Conservation (phyloP, 2,888 invertebrate genomes). For the Nemapogon koenigi region DNA sequence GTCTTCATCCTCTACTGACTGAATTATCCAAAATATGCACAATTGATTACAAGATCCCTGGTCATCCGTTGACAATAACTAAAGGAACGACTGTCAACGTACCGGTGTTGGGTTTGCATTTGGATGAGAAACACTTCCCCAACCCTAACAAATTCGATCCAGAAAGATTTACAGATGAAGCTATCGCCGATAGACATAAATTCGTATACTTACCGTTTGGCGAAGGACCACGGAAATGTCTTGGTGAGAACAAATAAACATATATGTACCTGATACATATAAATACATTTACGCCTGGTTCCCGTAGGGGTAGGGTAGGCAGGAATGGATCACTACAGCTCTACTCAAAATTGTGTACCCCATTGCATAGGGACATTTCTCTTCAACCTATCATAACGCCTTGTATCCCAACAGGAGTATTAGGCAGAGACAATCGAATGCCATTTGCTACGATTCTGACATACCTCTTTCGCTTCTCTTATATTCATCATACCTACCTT, state of each 20-base stretch:
- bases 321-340: too few relatives aligned
- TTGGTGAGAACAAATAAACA: slow-evolving; percentile 23
- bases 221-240: slow-evolving; percentile 37
- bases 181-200: slow-evolving; percentile 20
- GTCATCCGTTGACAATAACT: slow-evolving; percentile 13
- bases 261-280: too few relatives aligned
- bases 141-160: slow-evolving; percentile 58
- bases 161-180: slow-evolving; percentile 44
- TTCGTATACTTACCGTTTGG: slow-evolving; percentile 36
- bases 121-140: slow-evolving; percentile 45
- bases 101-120: slow-evolving; percentile 41
- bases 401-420: too few relatives aligned
- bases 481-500: too few relatives aligned
- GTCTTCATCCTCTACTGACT: not conserved
- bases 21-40: slow-evolving; percentile 24
- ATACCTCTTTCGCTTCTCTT: too few relatives aligned
- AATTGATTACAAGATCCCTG: slow-evolving; percentile 13
- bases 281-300: too few relatives aligned
- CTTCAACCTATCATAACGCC: too few relatives aligned
- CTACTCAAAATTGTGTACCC: too few relatives aligned
- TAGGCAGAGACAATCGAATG: too few relatives aligned
- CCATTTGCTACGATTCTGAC: too few relatives aligned
- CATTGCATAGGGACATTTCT: too few relatives aligned
- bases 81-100: slow-evolving; percentile 25
- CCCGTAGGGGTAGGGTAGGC: too few relatives aligned